Percentiles rank a stretch among this genome's conserved stretches.
Evolutionary conservation across 2,113 vertebrate species (phyloP).

Genomic region (Ptilonorhynchus violaceus): DNA sequence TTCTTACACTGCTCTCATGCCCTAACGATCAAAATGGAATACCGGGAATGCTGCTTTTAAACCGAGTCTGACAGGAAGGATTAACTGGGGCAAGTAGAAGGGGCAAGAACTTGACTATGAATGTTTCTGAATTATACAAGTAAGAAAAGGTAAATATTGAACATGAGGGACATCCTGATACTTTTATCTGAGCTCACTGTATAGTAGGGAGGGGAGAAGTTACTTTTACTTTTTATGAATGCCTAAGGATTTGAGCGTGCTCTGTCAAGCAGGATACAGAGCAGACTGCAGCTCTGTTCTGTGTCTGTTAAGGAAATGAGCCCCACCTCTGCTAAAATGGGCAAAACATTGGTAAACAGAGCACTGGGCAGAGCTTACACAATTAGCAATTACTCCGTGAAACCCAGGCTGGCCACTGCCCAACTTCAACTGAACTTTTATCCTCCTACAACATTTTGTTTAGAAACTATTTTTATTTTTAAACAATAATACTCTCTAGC

Average conservation of each 20-base stretch:
- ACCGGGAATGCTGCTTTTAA: not conserved
- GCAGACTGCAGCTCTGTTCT: slow-evolving; percentile 65
- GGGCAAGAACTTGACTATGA: not conserved
- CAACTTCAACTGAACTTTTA: slow-evolving; percentile 40
- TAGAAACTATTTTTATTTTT: slow-evolving; percentile 59
- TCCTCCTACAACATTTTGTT: slow-evolving; percentile 50
- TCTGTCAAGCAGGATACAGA: slow-evolving; percentile 67
- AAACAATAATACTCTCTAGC: slow-evolving; percentile 29
- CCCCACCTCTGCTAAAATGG: slow-evolving; percentile 71
- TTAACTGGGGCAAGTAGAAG: not conserved
- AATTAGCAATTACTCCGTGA: slow-evolving; percentile 52
- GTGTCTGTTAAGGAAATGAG: slow-evolving; percentile 71
- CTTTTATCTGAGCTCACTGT: not conserved
- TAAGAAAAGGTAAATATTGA: not conserved
- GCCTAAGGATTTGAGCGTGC: slow-evolving; percentile 60
- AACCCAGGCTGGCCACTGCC: not conserved
- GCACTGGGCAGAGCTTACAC: slow-evolving; percentile 55
- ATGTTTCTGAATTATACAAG: not conserved
- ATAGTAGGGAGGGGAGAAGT: not conserved
- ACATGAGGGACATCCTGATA: not conserved
- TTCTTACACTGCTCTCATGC: not conserved
- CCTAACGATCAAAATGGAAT: not conserved
- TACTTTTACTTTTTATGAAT: slow-evolving; percentile 42
- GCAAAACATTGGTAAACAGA: slow-evolving; percentile 72
- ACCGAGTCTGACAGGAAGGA: not conserved